These are phyloP conservation scores for Panthera tigris DNA, from an alignment of 2,113 vertebrate genomes.

Conservation along the genomic window DNA sequence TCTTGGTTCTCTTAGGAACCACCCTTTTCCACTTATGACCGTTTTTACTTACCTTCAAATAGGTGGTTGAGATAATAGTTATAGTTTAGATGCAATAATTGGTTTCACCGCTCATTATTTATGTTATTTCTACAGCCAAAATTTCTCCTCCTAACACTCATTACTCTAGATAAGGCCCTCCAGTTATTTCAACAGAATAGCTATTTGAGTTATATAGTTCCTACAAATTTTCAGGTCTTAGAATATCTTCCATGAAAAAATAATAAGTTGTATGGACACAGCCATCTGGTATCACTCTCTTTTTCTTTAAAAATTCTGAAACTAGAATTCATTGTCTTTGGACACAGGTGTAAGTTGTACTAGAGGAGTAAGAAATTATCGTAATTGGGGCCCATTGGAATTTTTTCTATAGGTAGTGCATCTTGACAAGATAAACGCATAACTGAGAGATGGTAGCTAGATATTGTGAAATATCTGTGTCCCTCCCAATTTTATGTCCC, in stretches of 20 bases:
- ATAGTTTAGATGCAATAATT: not conserved
- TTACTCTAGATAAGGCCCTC: not conserved
- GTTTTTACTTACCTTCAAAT: not conserved
- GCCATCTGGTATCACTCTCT: not conserved
- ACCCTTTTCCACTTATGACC: not conserved
- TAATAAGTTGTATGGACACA: not conserved
- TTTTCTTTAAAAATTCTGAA: conserved; percentile 36
- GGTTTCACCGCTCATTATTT: not conserved
- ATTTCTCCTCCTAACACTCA: not conserved
- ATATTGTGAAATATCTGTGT: not conserved
- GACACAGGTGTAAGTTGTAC: not conserved
- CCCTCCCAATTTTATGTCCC: not conserved
- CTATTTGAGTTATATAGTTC: not conserved
- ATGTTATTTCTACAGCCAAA: not conserved
- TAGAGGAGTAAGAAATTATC: not conserved
- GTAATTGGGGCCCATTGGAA: not conserved
- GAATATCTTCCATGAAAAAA: conserved; percentile 10
- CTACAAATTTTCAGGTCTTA: conserved; percentile 3
- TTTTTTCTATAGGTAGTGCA: not conserved
- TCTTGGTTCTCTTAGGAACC: not conserved
- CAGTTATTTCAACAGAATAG: not conserved
- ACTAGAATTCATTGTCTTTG: conserved; percentile 21
- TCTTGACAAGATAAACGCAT: not conserved
- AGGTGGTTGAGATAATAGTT: not conserved
- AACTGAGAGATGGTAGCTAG: not conserved